phyloP scores from a whole-genome alignment of 2,797 vertebrate genomes.

The Pelochelys cantorii region DNA sequence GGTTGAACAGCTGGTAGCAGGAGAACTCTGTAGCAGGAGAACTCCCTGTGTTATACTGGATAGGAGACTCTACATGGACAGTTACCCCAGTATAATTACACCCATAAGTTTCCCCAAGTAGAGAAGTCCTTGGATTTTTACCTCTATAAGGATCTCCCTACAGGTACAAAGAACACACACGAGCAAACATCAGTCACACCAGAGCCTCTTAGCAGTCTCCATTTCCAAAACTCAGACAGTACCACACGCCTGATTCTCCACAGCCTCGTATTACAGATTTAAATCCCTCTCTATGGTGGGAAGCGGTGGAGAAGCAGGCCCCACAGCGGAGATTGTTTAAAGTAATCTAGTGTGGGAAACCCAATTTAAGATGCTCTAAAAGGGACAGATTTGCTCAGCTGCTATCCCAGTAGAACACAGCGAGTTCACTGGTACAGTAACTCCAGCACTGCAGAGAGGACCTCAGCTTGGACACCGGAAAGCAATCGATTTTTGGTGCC shows the following conservation, averaged over 20 bases:
- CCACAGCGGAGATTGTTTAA: rapidly evolving
- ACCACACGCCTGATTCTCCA: not conserved
- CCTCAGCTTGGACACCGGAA: not conserved
- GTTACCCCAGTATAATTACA: not conserved
- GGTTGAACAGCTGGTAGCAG: not conserved
- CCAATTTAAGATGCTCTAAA: not conserved
- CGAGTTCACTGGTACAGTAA: no score
- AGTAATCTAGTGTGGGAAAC: not conserved
- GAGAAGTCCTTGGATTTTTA: not conserved
- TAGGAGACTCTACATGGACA: constrained; percentile 61
- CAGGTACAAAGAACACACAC: not conserved
- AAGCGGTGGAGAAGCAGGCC: rapidly evolving
- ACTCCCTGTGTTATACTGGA: constrained; percentile 3
- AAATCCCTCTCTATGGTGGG: not conserved
- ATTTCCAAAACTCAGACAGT: not conserved
- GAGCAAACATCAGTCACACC: not conserved
- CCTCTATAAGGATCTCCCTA: not conserved
- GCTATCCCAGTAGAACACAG: not conserved
- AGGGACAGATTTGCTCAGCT: not conserved
- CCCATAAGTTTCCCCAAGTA: not conserved
- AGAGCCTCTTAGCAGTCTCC: not conserved
- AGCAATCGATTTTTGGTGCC: not conserved
- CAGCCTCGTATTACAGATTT: rapidly evolving
- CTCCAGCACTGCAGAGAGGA: not conserved
- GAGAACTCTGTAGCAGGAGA: not conserved